These are phyloP conservation scores for Lepidurus packardi DNA, from an alignment of 1,140 invertebrate species.

Conservation along the genomic window DNA sequence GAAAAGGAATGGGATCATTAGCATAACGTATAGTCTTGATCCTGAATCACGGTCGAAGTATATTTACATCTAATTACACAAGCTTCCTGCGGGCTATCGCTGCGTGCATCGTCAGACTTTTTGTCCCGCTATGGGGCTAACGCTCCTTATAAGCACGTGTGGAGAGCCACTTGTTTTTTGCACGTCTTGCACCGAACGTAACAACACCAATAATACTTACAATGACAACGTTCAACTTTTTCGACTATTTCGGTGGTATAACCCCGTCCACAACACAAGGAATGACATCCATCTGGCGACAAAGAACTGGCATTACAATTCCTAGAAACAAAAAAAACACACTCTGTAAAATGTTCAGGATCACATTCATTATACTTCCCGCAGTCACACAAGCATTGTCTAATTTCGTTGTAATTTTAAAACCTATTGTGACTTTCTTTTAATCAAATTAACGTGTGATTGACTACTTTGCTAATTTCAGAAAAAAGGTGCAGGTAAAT, in stretches of 20 bases:
- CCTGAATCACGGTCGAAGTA: background rate
- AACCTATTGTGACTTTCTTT: no score
- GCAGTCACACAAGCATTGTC: background rate
- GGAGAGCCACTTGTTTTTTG: constrained; percentile 44
- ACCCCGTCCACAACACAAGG: constrained; percentile 53
- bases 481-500: background rate
- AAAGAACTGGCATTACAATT: constrained; percentile 47
- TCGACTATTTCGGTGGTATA: constrained; percentile 47
- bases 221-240: constrained; percentile 47
- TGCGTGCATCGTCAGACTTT: constrained; percentile 15
- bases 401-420: background rate
- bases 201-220: constrained; percentile 51
- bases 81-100: background rate
- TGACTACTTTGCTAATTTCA: background rate
- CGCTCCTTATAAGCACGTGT: constrained; percentile 41
- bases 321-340: constrained; percentile 36
- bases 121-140: background rate
- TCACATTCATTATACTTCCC: background rate
- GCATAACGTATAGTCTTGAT: constrained; percentile 31
- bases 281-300: constrained; percentile 48
- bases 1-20: constrained; percentile 30
- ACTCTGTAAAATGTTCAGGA: background rate
- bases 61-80: constrained; percentile 18
- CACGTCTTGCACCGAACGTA: constrained; percentile 50
- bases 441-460: no score